Percentiles rank a stretch among this genome's conserved stretches.
Conservation (phyloP, 2,113 vertebrate genomes). For the Xyliphius kryptos region DNA sequence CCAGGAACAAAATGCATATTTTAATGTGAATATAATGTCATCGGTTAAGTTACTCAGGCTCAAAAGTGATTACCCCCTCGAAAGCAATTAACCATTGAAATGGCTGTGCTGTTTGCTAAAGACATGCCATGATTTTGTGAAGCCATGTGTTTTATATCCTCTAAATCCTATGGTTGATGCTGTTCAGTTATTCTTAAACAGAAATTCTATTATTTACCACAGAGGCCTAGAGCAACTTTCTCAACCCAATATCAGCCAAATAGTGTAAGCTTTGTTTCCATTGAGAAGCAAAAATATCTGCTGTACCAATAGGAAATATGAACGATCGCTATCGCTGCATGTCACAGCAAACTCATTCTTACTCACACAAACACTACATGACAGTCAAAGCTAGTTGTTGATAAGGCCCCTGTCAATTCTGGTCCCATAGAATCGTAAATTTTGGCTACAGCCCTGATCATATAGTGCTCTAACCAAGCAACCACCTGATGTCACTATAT, state of each 20-base stretch:
- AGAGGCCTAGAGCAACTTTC: background rate
- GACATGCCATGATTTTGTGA: background rate
- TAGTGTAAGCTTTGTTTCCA: too few species aligned
- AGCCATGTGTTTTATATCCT: conserved; percentile 1
- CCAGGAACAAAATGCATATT: background rate
- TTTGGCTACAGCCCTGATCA: too few species aligned
- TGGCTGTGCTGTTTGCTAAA: conserved; percentile 3
- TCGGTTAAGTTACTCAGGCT: background rate
- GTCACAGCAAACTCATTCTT: too few species aligned
- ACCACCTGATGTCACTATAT: too few species aligned
- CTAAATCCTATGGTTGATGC: conserved; percentile 8
- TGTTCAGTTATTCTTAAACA: background rate
- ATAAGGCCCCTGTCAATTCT: too few species aligned
- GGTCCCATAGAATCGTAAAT: too few species aligned
- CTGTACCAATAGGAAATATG: too few species aligned
- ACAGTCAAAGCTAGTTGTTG: too few species aligned
- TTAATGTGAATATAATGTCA: conserved; percentile 10
- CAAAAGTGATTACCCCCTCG: background rate
- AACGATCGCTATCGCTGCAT: too few species aligned
- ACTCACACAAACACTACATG: too few species aligned
- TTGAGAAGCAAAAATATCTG: too few species aligned
- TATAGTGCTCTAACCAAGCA: too few species aligned
- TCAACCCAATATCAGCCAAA: conserved; percentile 1
- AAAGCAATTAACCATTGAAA: background rate
- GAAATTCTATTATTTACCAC: background rate